These are phyloP conservation scores for Phyllostomus hastatus DNA, from an alignment of 2,113 vertebrate species.

Conservation along the genomic window DNA sequence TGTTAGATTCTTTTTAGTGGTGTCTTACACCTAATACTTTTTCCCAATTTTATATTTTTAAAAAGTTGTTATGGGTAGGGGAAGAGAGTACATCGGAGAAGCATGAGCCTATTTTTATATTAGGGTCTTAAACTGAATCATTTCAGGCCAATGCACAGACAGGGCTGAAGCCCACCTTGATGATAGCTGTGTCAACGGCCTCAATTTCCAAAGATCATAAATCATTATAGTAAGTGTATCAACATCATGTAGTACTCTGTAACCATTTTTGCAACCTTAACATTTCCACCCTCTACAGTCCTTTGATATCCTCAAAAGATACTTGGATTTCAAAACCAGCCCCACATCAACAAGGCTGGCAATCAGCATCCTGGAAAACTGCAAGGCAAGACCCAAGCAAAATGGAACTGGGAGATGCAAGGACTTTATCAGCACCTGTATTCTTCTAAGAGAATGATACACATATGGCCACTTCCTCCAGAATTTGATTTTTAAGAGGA, in stretches of 20 bases:
- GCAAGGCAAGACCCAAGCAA: not conserved
- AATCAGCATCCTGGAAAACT: conserved; percentile 36
- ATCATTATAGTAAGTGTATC: conserved; percentile 31
- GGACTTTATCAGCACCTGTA: not conserved
- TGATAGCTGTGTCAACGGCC: conserved; percentile 60
- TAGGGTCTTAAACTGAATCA: not conserved
- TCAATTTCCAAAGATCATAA: conserved; percentile 59
- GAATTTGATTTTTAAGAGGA: not conserved
- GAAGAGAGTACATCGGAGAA: not conserved
- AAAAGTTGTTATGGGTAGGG: not conserved
- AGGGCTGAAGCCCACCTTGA: conserved; percentile 33
- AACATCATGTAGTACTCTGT: conserved; percentile 48
- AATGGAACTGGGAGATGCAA: not conserved
- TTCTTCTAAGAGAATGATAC: not conserved
- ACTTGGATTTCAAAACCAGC: conserved; percentile 50
- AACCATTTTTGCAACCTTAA: conserved; percentile 56
- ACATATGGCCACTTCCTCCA: not conserved
- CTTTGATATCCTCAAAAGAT: conserved; percentile 26
- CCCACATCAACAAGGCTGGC: conserved; percentile 26
- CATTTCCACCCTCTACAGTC: conserved; percentile 47
- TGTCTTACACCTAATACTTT: not conserved
- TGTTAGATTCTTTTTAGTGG: not conserved
- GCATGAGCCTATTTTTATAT: conserved; percentile 56
- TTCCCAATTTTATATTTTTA: not conserved
- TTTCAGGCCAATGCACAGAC: conserved; percentile 9